Conservation (phyloP, 2,797 vertebrate genomes). For the Heliangelus exortis region DNA sequence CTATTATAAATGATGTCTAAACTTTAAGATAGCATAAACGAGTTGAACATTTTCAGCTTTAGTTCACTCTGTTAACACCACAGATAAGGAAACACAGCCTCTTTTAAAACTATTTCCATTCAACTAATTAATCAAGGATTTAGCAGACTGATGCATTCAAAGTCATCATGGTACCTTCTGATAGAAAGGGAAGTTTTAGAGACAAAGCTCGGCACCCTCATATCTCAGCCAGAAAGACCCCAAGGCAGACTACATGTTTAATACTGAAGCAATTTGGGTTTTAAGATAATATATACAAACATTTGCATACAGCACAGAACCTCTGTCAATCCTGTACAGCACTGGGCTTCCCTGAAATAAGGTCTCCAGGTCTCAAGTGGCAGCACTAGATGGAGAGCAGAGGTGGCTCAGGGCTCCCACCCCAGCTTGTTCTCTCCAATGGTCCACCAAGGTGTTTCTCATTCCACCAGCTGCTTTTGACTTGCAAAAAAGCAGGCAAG, state of each 20-base stretch:
- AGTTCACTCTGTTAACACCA: neutral
- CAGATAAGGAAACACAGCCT: neutral
- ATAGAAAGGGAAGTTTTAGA: neutral
- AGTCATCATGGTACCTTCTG: neutral
- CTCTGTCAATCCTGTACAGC: neutral
- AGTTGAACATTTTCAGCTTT: neutral
- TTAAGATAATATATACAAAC: neutral
- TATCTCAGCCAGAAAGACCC: neutral
- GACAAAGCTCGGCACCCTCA: accelerated
- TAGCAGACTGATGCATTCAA: neutral
- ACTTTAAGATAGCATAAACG: neutral
- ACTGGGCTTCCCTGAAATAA: neutral
- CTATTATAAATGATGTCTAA: neutral
- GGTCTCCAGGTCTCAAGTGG: neutral
- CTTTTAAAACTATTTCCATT: neutral
- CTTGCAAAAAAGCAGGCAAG: neutral
- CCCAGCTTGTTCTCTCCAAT: neutral
- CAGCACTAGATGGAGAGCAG: neutral
- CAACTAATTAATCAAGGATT: neutral
- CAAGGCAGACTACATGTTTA: neutral
- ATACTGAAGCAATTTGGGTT: neutral
- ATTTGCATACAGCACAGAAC: neutral
- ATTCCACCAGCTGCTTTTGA: neutral
- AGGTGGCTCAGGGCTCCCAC: neutral
- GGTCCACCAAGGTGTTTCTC: neutral